Evolutionary conservation across 2,797 vertebrate species (phyloP).

Genomic region (Sibirionetta formosa): DNA sequence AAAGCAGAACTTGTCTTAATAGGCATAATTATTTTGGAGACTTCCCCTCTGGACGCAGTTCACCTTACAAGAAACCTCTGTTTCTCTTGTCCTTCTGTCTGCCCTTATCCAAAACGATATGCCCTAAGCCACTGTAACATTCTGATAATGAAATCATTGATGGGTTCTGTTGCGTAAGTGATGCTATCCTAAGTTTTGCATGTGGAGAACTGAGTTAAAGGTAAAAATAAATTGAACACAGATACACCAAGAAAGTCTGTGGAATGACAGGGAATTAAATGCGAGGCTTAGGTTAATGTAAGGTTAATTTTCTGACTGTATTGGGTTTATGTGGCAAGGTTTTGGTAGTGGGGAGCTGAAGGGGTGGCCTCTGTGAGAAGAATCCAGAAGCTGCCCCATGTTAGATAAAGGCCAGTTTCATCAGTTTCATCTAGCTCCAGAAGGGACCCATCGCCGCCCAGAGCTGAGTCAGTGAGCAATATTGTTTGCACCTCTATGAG

Average conservation of each 20-base stretch:
- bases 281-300: not conserved
- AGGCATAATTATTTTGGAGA: not conserved
- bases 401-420: too few species aligned
- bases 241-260: not conserved
- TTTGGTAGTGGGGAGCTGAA: too few species aligned
- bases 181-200: not conserved
- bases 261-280: not conserved
- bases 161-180: not conserved
- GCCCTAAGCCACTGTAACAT: not conserved
- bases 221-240: not conserved
- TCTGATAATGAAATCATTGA: not conserved
- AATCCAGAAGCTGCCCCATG: too few species aligned
- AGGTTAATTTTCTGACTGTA: slow-evolving; percentile 18
- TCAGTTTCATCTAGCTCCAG: too few species aligned
- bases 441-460: too few species aligned
- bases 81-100: slow-evolving; percentile 15
- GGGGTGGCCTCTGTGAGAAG: too few species aligned
- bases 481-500: too few species aligned
- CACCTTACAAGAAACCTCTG: not conserved
- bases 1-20: slow-evolving; percentile 16
- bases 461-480: too few species aligned
- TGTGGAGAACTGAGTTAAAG: not conserved
- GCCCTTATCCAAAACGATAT: not conserved
- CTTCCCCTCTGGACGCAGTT: not conserved
- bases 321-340: too few species aligned